These are phyloP conservation scores for Amazona vittata DNA, from an alignment of 2,113 vertebrate genomes.

Conservation along the genomic window DNA sequence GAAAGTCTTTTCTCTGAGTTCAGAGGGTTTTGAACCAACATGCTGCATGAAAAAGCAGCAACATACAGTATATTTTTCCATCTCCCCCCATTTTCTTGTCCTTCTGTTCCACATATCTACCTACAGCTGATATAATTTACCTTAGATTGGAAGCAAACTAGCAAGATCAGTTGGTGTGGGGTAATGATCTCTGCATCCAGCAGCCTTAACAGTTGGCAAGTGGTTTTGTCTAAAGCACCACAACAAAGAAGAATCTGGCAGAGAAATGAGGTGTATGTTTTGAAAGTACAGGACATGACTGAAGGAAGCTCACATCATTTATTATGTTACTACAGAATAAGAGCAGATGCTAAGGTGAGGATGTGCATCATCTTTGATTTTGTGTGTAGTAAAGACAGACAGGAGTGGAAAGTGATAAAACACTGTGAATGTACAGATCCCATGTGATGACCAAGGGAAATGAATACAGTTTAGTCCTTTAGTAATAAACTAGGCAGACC, in stretches of 20 bases:
- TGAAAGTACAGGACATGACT: accelerated
- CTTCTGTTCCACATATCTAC: neutral
- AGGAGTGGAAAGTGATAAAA: neutral
- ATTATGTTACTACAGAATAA: neutral
- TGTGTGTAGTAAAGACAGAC: neutral
- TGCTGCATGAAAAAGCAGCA: neutral
- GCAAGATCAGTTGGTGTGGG: neutral
- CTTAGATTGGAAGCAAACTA: neutral
- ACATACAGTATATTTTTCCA: neutral
- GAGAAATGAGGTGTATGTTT: neutral
- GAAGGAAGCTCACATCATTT: neutral
- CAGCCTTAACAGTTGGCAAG: neutral
- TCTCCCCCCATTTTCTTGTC: neutral
- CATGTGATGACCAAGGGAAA: neutral
- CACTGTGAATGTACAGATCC: neutral
- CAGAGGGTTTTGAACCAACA: neutral
- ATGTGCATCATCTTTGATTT: neutral
- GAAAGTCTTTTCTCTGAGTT: neutral
- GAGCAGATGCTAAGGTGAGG: neutral
- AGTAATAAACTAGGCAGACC: neutral
- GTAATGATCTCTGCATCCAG: neutral
- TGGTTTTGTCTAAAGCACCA: neutral
- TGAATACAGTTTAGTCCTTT: neutral
- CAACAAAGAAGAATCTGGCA: neutral
- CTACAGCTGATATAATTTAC: neutral